phyloP scores from a whole-genome alignment of 2,888 invertebrate species.

The Caradrina clavipalpis region DNA sequence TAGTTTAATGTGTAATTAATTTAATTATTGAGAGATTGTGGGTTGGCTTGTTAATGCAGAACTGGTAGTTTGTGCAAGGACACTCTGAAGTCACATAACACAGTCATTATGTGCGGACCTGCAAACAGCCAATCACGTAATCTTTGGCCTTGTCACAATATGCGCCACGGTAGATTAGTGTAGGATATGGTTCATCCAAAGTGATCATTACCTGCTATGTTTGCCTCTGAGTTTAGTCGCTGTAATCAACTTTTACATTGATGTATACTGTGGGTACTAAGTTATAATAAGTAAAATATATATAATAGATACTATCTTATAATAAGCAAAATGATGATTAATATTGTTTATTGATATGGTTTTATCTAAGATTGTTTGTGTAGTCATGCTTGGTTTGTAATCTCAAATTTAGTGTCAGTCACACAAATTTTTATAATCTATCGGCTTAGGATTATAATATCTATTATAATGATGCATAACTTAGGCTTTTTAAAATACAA shows the following conservation, averaged over 20 bases:
- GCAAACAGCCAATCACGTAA: not conserved
- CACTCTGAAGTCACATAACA: not conserved
- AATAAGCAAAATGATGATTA: too few species aligned
- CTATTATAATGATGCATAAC: too few species aligned
- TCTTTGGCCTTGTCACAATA: conserved; percentile 10
- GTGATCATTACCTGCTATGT: not conserved
- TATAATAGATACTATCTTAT: too few species aligned
- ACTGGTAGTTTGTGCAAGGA: too few species aligned
- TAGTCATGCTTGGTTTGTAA: not conserved
- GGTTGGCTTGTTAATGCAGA: too few species aligned
- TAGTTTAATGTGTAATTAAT: too few species aligned
- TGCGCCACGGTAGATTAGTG: not conserved
- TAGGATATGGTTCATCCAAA: conserved; percentile 32
- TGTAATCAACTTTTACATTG: not conserved
- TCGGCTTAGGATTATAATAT: too few species aligned
- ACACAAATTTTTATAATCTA: too few species aligned
- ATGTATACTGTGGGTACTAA: too few species aligned
- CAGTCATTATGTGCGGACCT: not conserved
- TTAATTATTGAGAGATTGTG: too few species aligned
- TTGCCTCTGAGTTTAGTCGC: not conserved
- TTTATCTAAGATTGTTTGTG: conserved; percentile 4
- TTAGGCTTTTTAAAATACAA: too few species aligned
- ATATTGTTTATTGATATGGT: not conserved
- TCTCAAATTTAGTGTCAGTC: not conserved
- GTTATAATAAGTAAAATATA: too few species aligned